These are phyloP conservation scores for Erynnis tages DNA, from an alignment of 2,888 invertebrate species.

Conservation along the genomic window DNA sequence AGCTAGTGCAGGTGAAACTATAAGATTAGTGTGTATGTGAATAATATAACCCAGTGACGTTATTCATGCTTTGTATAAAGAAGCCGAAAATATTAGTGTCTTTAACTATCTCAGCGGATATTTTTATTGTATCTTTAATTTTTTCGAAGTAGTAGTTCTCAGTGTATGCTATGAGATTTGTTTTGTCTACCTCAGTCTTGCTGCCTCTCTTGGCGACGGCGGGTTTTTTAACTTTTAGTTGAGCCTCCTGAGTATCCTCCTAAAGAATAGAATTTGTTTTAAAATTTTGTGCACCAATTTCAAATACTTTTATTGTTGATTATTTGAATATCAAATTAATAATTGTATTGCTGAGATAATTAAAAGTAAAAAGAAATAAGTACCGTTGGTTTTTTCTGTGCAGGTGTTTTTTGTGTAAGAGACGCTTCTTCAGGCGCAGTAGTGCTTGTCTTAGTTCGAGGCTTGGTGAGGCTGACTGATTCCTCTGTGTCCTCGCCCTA, in stretches of 20 bases:
- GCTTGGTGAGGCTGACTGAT: slow-evolving; percentile 72
- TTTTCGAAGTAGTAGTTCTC: not conserved
- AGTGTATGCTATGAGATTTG: slow-evolving; percentile 19
- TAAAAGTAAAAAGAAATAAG: slow-evolving; percentile 41
- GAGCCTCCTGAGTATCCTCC: slow-evolving; percentile 73
- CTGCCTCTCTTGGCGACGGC: slow-evolving; percentile 70
- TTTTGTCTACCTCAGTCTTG: slow-evolving; percentile 63
- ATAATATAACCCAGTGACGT: slow-evolving; percentile 41
- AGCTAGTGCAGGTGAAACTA: slow-evolving; percentile 44
- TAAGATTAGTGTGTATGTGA: slow-evolving; percentile 57
- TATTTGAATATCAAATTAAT: not conserved
- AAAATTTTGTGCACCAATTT: not conserved
- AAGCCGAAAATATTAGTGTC: slow-evolving; percentile 24
- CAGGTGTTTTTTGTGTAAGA: slow-evolving; percentile 76
- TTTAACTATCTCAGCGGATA: slow-evolving; percentile 62
- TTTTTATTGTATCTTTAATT: slow-evolving; percentile 11
- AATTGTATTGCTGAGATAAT: slow-evolving; percentile 55
- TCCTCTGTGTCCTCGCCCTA: slow-evolving; percentile 77
- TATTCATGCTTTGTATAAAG: slow-evolving; percentile 27
- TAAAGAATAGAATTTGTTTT: slow-evolving; percentile 39
- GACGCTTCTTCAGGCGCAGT: slow-evolving; percentile 76
- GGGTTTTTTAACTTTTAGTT: slow-evolving; percentile 75
- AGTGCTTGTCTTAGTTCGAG: slow-evolving; percentile 74
- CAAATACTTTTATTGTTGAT: not conserved
- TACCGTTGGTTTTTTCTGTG: slow-evolving; percentile 78